Evolutionary conservation across 2,888 invertebrate genomes (phyloP).

Genomic region (Himalopsyche kuldschensis): DNA sequence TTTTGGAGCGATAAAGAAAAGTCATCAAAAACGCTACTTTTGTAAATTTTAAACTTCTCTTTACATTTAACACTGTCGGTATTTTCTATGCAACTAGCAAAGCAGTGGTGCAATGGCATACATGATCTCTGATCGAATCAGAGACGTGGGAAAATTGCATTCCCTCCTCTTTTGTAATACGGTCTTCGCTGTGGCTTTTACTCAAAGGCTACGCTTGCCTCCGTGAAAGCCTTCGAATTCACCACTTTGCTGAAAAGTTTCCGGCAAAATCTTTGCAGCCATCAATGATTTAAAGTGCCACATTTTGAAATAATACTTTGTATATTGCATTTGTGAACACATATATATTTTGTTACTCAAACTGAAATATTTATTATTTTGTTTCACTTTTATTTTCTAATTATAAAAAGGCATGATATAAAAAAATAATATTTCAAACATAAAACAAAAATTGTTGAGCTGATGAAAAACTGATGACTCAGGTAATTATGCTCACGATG

Average conservation of each 20-base stretch:
- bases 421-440: too few species aligned
- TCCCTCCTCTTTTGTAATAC: constrained; percentile 14
- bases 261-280: neutral
- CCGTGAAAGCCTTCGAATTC: neutral
- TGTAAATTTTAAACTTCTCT: too few species aligned
- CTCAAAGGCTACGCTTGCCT: neutral
- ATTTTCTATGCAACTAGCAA: neutral
- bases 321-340: neutral
- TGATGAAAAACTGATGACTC: too few species aligned
- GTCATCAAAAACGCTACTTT: too few species aligned
- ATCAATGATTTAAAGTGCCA: neutral
- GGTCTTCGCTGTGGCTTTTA: constrained; percentile 9
- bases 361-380: too few species aligned
- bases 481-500: too few species aligned
- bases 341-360: too few species aligned
- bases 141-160: constrained; percentile 28
- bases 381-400: too few species aligned
- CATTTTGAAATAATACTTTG: neutral
- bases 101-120: neutral
- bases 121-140: constrained; percentile 32
- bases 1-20: too few species aligned
- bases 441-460: too few species aligned
- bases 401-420: too few species aligned
- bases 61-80: too few species aligned
- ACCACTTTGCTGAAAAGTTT: neutral